Base-by-base conservation (phyloP, 1,140 invertebrate genomes). In the Euura saliciscinereae region DNA sequence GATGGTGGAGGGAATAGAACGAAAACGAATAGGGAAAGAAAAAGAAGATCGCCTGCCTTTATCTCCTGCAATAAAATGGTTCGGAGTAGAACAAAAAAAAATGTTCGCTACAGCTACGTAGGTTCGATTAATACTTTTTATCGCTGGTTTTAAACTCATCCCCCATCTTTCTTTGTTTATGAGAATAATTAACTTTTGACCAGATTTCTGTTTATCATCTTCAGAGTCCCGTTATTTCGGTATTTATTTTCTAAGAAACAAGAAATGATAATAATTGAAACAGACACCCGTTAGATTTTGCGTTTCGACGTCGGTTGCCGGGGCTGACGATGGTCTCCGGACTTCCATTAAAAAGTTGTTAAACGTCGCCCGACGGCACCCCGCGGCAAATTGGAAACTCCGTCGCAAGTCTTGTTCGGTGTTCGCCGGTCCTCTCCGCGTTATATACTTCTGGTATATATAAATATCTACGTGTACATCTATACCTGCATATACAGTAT, bases 311-410 rank as follows among this genome's bases (percentile, higher is more conserved):
- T 81, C 77, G 80, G 78, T 73, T 77, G 77, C 77, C 75, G 78
- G 77, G 78, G 79, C 80, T 80, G 80, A 80, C 78, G 82, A 84
- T 84, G 80, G 83, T 79, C 80, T 82, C 83, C 80, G 80, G 83
- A 81, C 82, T 82, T 85, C 84, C 84, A 86, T 86, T 86, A 86
- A 86, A 86, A 86, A 86, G 85, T 86, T 86, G 85, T 86, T 86
- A 86, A 86, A 86, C 85, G 84, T 82, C 86, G 83, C 85, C 85
- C 86, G 85, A 85, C 85, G 84, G 83, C 82, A 78, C 84, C 84
- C 84, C 80, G 84, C 83, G 84, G 85, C 84, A 86, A 86, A 86
- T 86, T 86, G 84, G 77, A 86, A 59, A 85, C 84, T 84, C 83
- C 84, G 85, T 86, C 85, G 83, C 82, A 84, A 86, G 84, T 86